These are phyloP conservation scores for Drosophila sordidapex DNA, from an alignment of 2,888 invertebrate species.

Conservation along the genomic window DNA sequence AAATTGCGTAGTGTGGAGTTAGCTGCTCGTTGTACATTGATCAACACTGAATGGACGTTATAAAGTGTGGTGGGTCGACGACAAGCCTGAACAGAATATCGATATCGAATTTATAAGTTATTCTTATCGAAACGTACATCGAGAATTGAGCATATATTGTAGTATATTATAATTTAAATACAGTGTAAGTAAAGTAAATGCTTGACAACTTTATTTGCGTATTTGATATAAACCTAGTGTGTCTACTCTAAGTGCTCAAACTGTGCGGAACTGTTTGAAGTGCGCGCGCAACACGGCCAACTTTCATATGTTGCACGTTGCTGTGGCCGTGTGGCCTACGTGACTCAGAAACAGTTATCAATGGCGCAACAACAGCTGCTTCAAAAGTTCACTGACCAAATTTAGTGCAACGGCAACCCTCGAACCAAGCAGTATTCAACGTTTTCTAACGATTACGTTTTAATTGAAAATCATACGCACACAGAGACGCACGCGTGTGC, in stretches of 20 bases:
- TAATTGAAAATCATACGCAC: constrained; percentile 11
- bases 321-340: constrained; percentile 68
- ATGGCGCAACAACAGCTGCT: constrained; percentile 73
- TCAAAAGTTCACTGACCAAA: constrained; percentile 71
- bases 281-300: constrained; percentile 40
- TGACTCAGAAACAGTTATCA: constrained; percentile 79
- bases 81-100: not conserved
- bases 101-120: not conserved
- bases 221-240: not conserved
- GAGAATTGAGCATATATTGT: not conserved
- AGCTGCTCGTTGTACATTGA: not conserved
- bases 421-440: constrained; percentile 44
- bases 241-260: not conserved
- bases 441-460: constrained; percentile 27
- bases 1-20: not conserved
- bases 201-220: not conserved
- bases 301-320: constrained; percentile 68
- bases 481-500: constrained; percentile 29
- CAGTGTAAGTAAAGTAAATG: constrained; percentile 26
- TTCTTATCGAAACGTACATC: constrained; percentile 15
- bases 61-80: not conserved
- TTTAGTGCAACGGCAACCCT: constrained; percentile 60
- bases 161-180: constrained; percentile 11
- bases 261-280: constrained; percentile 20
- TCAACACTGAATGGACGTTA: not conserved